Conservation (phyloP, 2,888 invertebrate genomes). For the Rotaria sp. region DNA sequence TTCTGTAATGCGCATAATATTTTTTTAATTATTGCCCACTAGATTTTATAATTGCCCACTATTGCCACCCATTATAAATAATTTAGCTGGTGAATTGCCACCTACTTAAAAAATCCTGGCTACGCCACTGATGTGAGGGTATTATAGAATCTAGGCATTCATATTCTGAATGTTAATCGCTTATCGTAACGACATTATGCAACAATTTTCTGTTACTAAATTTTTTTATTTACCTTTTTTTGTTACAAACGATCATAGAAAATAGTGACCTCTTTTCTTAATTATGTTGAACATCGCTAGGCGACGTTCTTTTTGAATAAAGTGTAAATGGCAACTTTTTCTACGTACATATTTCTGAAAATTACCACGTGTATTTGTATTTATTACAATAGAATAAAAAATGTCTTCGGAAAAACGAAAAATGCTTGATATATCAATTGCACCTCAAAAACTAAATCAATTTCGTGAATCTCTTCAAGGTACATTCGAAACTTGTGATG, state of each 20-base stretch:
- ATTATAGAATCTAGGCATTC: too few relatives aligned
- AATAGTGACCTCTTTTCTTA: not conserved
- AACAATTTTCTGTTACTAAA: too few relatives aligned
- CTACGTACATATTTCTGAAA: not conserved
- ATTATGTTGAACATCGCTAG: not conserved
- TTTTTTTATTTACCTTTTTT: not conserved
- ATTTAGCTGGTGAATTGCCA: too few relatives aligned
- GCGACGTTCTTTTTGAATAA: not conserved
- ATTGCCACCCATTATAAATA: too few relatives aligned
- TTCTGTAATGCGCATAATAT: too few relatives aligned
- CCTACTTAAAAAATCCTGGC: too few relatives aligned
- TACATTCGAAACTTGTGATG: not conserved
- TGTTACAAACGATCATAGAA: not conserved
- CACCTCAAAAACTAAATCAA: not conserved
- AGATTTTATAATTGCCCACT: too few relatives aligned
- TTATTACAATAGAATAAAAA: not conserved
- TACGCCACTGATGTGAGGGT: too few relatives aligned
- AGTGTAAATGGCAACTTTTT: not conserved
- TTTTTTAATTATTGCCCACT: too few relatives aligned
- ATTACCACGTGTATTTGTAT: not conserved
- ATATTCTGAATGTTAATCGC: too few relatives aligned
- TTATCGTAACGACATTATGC: too few relatives aligned
- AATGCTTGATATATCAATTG: not conserved
- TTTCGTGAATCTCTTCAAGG: constrained; percentile 3
- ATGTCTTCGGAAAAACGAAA: not conserved